Evolutionary conservation across 2,797 vertebrate genomes (phyloP), one percentile per base, ranked within the genome.

Genomic region (Setipinna tenuifilis): DNA sequence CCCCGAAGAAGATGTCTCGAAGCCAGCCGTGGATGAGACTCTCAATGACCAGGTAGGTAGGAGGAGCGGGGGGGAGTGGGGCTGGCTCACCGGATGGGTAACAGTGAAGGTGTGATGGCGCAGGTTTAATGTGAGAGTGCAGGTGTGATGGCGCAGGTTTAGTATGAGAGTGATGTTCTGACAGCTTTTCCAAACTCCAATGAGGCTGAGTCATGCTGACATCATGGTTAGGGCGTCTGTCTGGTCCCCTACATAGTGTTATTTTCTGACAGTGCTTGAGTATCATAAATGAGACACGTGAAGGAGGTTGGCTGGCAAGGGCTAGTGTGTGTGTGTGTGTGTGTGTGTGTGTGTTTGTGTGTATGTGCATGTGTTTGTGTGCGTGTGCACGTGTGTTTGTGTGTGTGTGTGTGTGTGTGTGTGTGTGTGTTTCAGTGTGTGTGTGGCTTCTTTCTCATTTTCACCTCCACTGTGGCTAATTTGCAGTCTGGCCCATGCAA

Each of bases 1-100:
- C 0, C 88, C 88, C 19, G 90, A 89, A 68, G 85, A 89, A 0
- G 94, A 95, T 82, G 93, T 93, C 23, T 83, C 9, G 16, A n/a
- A 87, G 44, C 89, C 87, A 16, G 82, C 87, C 0, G 92, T 93
- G 68, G 84, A 87, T 4, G 81, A 31, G 0, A 5, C 85, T 21
- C 87, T 86, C 23, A 68, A n/a, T 87, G 58, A 83, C 86, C 81
- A 87, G 85, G 90, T 91, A 71, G 85, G 62, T 23, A 65, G 0
- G 62, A 28, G 62, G 62, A 62, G 25, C 6, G 28, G 16, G 31
- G 28, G 65, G 11, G 2, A 31, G 25, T 35, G 35, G 35, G 35
- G 12, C 65, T 31, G 3, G 3, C 17, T 71, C 28, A 31, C 16
- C 14, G 10, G 50, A 54, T 5, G 2, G 35, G 5, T 41, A 41